phyloP scores from a whole-genome alignment of 1,140 invertebrate genomes.

The Hormaphis cornu region DNA sequence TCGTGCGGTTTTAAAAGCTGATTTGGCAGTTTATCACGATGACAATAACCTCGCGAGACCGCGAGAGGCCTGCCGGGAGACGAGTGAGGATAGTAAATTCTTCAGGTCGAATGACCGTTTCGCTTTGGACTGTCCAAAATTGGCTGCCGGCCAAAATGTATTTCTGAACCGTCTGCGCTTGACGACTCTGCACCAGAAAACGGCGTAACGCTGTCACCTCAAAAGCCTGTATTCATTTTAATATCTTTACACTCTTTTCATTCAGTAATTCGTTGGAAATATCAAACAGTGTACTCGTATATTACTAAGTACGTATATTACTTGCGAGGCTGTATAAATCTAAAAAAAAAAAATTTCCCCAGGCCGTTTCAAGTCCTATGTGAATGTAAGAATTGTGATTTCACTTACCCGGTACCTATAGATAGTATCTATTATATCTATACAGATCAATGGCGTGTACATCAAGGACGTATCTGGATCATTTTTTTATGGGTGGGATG shows the following conservation, averaged over 20 bases:
- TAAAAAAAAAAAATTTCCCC: too few species aligned
- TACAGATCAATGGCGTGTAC: too few species aligned
- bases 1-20: neutral
- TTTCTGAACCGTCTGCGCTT: constrained; percentile 21
- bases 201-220: constrained; percentile 18
- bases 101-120: constrained; percentile 30
- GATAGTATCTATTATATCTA: too few species aligned
- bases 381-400: too few species aligned
- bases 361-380: too few species aligned
- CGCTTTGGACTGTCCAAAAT: constrained; percentile 26
- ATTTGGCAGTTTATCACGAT: constrained; percentile 10
- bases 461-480: too few species aligned
- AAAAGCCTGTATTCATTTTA: neutral
- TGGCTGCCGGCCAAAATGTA: constrained; percentile 7
- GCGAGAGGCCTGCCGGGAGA: neutral
- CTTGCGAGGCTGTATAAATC: too few species aligned
- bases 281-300: too few species aligned
- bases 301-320: too few species aligned
- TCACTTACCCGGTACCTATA: too few species aligned
- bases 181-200: neutral
- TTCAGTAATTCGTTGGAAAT: neutral
- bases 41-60: neutral
- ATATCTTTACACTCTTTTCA: neutral
- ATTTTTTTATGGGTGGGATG: too few species aligned
- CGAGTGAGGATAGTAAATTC: neutral